Base-by-base conservation (phyloP, 2,888 invertebrate species). In the Helobdella robusta region DNA sequence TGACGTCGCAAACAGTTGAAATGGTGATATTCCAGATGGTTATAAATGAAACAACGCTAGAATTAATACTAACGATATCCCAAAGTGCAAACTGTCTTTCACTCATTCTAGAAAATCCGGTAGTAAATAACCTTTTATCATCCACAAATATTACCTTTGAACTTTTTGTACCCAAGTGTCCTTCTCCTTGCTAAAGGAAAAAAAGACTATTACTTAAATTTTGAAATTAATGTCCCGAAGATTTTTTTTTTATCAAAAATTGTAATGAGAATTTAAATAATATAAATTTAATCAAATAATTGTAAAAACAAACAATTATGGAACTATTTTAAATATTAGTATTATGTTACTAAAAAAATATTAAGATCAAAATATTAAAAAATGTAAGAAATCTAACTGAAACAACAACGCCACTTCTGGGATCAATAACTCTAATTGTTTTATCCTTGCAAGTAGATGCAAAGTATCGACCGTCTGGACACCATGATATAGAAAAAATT, bases 361-460 rank as follows among this genome's bases (percentile, higher is more conserved):
- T 40, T 11, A 40, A 40, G 11, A 40, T 15, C 44, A 40, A 40
- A 40, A n/a, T n/a, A n/a, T 11, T 40, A 18, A 40, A 40, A 15
- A 18, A 40, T 11, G 15, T 40, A 18, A 40, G 11, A 11, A n/a
- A 18, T 70, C 74, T 73, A 71, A 81, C 82, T 71, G 75, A 74
- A 20, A 78, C 75, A 32, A 93, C 84, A 73, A 86, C 87, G 25
- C 91, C 92, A 35, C 86, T 87, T 70, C 94, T 84, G 1, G 95
- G 92, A 81, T 95, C 90, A 69, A 95, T 86, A 72, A 95, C 86
- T 75, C 89, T 85, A 75, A 97, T 89, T 82, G 90, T 91, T 81
- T 93, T 94, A 81, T 97, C 95, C 80, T 94, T 91, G 82, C 92
- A 93, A 23, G 95, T 94, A 69, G 94, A 94, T 61, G 93, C 86